Conservation (phyloP, 2,888 invertebrate genomes). For the Meloe dianella region DNA sequence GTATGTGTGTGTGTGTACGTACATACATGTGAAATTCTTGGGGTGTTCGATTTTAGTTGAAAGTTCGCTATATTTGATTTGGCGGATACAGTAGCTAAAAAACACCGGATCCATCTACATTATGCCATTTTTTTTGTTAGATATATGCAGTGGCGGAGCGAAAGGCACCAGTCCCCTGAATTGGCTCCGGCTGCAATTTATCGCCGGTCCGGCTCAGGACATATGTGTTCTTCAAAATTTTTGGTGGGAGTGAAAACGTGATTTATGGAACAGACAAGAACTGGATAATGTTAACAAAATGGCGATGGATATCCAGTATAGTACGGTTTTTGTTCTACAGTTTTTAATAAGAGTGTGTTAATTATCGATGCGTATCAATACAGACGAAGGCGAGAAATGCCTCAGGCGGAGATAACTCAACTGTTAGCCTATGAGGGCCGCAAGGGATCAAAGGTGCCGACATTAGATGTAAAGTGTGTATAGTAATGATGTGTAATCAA, state of each 20-base stretch:
- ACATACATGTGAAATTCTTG: slow-evolving; percentile 37
- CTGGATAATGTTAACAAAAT: slow-evolving; percentile 8
- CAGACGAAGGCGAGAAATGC: slow-evolving; percentile 4
- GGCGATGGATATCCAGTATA: neutral
- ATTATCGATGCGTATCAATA: slow-evolving; percentile 26
- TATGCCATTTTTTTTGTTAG: neutral
- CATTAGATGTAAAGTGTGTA: slow-evolving; percentile 24
- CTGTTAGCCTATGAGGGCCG: slow-evolving; percentile 8
- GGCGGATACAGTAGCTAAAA: neutral
- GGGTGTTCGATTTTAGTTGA: neutral
- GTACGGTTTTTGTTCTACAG: slow-evolving; percentile 2
- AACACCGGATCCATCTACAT: neutral
- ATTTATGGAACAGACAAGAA: neutral
- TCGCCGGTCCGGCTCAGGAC: too few species aligned
- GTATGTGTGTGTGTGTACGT: too few species aligned
- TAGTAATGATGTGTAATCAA: slow-evolving; percentile 28
- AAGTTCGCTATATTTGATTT: neutral
- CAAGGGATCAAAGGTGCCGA: slow-evolving; percentile 38
- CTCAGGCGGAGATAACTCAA: neutral
- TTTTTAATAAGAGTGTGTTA: slow-evolving; percentile 32
- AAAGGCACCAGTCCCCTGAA: too few species aligned
- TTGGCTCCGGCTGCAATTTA: too few species aligned
- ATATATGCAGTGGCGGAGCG: too few species aligned
- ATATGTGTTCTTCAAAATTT: neutral
- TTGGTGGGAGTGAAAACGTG: neutral